Base-by-base conservation (phyloP, 2,888 invertebrate genomes). In the Rutpela maculata region DNA sequence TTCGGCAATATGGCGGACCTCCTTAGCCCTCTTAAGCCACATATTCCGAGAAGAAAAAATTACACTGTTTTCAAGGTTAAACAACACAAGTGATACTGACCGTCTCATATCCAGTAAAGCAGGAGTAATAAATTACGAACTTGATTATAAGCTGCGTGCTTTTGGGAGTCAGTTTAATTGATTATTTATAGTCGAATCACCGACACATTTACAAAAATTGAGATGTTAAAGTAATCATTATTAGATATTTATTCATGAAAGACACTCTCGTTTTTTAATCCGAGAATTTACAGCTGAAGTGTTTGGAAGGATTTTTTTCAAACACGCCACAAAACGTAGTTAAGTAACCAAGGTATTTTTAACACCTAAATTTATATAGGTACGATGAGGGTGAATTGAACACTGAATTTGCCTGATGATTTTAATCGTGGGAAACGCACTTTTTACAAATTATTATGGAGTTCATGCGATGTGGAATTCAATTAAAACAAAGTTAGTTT, bases 21-120 rank as follows among this genome's bases (percentile, higher is more conserved):
- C n/a, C n/a, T n/a, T n/a, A n/a, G n/a, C n/a, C n/a, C n/a, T n/a
- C n/a, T n/a, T n/a, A 43, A 43, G 35, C 65, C 43, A 38, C 65
- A 43, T 65, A 19, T 65, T 65, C 65, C 43, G 19, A 65, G 65
- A 65, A 65, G 19, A 17, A 50, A 65, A 65, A 65, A 65, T 65
- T 65, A 43, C 43, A 35, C 63, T 9, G 65, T 50, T 65, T 65
- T 43, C 65, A 65, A 65, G 65, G 65, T 38, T 43, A 43, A 35
- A 35, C 65, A 43, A 19, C 65, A 11, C 65, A 19, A 65, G 65
- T 65, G 65, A 65, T 65, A 65, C 65, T 65, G 65, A 65, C 65
- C 43, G 38, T 43, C 38, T 65, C 65, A 31, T 43, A 38, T 65
- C 65, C 65, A 43, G 18, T 65, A 65, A 43, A 65, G 43, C 12